Conservation (phyloP, 2,888 invertebrate species). For the Incurvaria masculella region DNA sequence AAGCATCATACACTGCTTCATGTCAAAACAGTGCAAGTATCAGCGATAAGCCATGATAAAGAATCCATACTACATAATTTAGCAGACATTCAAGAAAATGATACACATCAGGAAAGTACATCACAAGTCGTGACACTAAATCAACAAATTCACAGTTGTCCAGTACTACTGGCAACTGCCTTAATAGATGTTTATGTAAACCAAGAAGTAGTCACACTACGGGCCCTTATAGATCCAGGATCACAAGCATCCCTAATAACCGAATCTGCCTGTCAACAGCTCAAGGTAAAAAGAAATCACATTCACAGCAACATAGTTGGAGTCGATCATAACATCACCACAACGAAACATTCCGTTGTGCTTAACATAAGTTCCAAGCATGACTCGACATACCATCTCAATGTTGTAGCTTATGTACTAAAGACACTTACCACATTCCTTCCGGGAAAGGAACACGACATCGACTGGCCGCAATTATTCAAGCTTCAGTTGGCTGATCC, state of each 20-base stretch:
- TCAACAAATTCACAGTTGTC: background rate
- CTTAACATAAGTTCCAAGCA: slow-evolving; percentile 2
- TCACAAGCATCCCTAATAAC: slow-evolving; percentile 19
- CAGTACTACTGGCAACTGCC: slow-evolving; percentile 9
- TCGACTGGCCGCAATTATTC: background rate
- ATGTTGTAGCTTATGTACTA: slow-evolving; percentile 13
- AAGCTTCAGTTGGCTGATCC: background rate
- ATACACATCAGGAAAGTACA: too few species aligned
- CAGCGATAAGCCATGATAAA: too few species aligned
- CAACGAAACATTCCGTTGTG: slow-evolving; percentile 14
- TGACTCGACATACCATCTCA: slow-evolving; percentile 1
- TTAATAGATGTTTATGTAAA: slow-evolving; percentile 10
- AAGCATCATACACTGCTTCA: slow-evolving; percentile 15
- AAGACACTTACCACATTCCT: slow-evolving; percentile 11
- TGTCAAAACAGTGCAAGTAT: slow-evolving; percentile 3
- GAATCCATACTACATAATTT: too few species aligned
- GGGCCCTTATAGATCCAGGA: slow-evolving; percentile 19
- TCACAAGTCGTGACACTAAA: background rate
- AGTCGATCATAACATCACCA: slow-evolving; percentile 13
- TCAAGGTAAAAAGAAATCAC: slow-evolving; percentile 12
- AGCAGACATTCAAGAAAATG: too few species aligned
- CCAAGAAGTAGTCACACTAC: slow-evolving; percentile 13
- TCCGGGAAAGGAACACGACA: background rate
- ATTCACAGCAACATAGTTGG: slow-evolving; percentile 16
- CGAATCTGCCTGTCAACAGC: slow-evolving; percentile 14